A percentile compares a stretch with the other conserved stretches of the same genome.
Conservation (phyloP, 2,113 vertebrate species). For the Eidolon helvum region DNA sequence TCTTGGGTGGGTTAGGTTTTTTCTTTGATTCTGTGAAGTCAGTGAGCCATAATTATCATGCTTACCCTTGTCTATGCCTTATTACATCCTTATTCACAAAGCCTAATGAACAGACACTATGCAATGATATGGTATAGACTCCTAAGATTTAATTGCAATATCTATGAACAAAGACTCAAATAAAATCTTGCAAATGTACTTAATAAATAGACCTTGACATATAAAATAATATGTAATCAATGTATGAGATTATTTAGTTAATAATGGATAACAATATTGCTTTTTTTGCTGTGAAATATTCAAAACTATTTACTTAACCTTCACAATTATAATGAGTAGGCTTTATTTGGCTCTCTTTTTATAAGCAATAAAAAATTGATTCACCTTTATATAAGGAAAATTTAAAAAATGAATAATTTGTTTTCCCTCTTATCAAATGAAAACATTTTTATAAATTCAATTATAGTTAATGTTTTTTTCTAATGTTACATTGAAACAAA, state of each 20-base stretch:
- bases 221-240: background rate
- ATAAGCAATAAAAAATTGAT: background rate
- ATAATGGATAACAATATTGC: background rate
- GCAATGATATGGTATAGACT: background rate
- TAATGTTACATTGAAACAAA: conserved; percentile 20
- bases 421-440: background rate
- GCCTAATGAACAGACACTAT: background rate
- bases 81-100: background rate
- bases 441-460: background rate
- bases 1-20: background rate
- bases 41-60: background rate
- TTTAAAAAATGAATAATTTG: background rate
- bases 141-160: background rate
- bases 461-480: background rate
- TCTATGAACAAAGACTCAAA: background rate
- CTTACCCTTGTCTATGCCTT: background rate
- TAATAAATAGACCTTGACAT: background rate
- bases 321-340: background rate
- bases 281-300: background rate
- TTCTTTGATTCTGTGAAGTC: background rate
- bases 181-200: background rate
- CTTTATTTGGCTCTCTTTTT: background rate
- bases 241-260: background rate
- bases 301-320: background rate
- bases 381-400: background rate